Base-by-base conservation (phyloP, 2,113 vertebrate species). In the Caracal caracal region DNA sequence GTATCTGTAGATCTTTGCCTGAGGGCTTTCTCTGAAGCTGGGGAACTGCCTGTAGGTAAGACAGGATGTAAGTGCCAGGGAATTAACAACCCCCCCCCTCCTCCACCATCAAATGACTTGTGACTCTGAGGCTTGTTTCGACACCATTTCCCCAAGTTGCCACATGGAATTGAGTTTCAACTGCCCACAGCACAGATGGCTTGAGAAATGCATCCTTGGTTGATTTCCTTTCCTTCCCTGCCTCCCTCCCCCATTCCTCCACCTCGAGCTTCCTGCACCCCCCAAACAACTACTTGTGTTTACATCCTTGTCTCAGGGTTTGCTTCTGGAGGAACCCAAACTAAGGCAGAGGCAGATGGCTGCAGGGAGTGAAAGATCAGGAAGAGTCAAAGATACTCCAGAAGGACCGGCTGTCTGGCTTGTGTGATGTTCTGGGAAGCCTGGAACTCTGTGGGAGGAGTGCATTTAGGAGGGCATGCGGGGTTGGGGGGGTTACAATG, bases 111-210 rank as follows among this genome's bases (percentile, higher is more conserved):
- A 86, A 71, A 71, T 65, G 6, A 16, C 26, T 59, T 76, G 66
- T 66, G 56, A 92, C 71, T 75, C 47, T 35, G 81, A 87, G 17
- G 8, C 53, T 90, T 79, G 80, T 95, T 93, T 96, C 88, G 65
- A 19, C 1, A 93, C 40, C 16, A 24, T 83, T 88, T 93, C 17
- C 56, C 87, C 84, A 66, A 33, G 47, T 86, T 88, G 66, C 43
- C 28, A 11, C 3, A 3, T 56, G 40, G 78, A 88, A 43, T 83
- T 78, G 73, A 93, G 75, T 47, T 79, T 73, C 66, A 28, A 3
- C 75, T 88, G 61, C 35, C 73, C 61, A 65, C 78, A 40, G 35
- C 24, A 70, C 43, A 65, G 82, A 17, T 70, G 61, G 53, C 40
- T 79, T 89, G 88, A 88, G 66, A 78, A 59, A 37, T 12, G 1